These are phyloP conservation scores for Hypotaenidia okinawae DNA, from an alignment of 2,797 vertebrate species.

Conservation along the genomic window DNA sequence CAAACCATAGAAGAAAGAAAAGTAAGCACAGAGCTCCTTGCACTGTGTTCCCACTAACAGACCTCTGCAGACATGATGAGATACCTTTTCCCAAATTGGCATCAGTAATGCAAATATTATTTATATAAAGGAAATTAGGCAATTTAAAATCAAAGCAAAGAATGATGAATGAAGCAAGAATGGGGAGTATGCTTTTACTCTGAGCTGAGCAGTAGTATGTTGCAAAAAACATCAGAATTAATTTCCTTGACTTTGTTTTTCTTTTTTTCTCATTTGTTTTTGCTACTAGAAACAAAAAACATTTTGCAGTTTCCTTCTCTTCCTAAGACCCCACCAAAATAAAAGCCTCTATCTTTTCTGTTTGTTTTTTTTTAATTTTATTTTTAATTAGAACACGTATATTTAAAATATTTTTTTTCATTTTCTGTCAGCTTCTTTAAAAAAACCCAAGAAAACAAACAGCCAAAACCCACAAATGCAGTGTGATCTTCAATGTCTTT, in stretches of 20 bases:
- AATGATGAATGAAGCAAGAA: neutral
- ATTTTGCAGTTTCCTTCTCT: neutral
- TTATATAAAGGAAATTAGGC: neutral
- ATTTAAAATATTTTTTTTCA: neutral
- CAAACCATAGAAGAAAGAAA: neutral
- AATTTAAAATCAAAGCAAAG: neutral
- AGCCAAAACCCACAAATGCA: too few species aligned
- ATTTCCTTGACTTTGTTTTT: neutral
- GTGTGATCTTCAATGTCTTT: rapidly evolving
- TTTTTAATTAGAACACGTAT: neutral
- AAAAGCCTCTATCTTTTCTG: neutral
- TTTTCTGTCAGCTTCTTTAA: neutral
- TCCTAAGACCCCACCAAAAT: neutral
- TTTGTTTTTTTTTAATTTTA: neutral
- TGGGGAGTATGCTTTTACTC: neutral
- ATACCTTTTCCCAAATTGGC: neutral
- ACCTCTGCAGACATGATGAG: neutral
- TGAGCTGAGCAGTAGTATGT: neutral
- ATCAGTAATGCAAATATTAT: neutral
- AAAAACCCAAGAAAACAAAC: too few species aligned
- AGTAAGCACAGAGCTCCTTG: neutral
- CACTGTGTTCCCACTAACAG: neutral
- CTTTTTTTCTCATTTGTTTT: neutral
- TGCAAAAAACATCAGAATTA: neutral
- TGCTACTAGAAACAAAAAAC: neutral